A percentile compares a stretch with the other conserved stretches of the same genome.
Conservation (phyloP, 35 echinoderm and acorn worm species). For the Chiridota heheva region DNA sequence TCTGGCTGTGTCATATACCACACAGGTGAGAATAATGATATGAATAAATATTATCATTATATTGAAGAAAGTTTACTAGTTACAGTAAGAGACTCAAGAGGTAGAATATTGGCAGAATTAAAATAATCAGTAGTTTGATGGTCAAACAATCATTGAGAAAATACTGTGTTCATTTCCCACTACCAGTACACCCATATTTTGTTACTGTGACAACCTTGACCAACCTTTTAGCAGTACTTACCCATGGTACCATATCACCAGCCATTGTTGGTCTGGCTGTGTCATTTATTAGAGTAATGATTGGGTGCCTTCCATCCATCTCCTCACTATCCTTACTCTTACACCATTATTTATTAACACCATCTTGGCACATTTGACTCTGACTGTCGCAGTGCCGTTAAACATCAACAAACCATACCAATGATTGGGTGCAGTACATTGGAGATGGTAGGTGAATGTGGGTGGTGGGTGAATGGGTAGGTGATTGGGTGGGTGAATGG, state of each 20-base stretch:
- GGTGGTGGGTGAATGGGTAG: too few relatives aligned
- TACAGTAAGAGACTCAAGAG: not conserved
- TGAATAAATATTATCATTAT: not conserved
- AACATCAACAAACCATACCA: too few relatives aligned
- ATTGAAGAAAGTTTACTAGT: not conserved
- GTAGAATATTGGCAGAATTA: not conserved
- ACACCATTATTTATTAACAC: too few relatives aligned
- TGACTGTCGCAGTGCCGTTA: too few relatives aligned
- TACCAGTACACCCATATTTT: not conserved
- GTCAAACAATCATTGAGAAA: not conserved
- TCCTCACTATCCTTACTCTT: too few relatives aligned
- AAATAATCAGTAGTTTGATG: not conserved
- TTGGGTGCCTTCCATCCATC: too few relatives aligned
- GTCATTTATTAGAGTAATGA: conserved; percentile 72
- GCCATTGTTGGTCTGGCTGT: conserved; percentile 75
- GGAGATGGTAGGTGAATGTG: too few relatives aligned
- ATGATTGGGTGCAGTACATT: too few relatives aligned
- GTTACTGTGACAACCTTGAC: conserved; percentile 45
- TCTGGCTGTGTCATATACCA: conserved; percentile 79
- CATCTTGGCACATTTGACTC: too few relatives aligned
- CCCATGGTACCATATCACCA: conserved; percentile 54
- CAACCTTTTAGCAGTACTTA: conserved; percentile 68
- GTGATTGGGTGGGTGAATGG: too few relatives aligned
- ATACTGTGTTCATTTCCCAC: not conserved
- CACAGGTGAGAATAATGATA: conserved; percentile 49